Base-by-base conservation (phyloP, 2,797 vertebrate genomes). In the Ceryle rudis region DNA sequence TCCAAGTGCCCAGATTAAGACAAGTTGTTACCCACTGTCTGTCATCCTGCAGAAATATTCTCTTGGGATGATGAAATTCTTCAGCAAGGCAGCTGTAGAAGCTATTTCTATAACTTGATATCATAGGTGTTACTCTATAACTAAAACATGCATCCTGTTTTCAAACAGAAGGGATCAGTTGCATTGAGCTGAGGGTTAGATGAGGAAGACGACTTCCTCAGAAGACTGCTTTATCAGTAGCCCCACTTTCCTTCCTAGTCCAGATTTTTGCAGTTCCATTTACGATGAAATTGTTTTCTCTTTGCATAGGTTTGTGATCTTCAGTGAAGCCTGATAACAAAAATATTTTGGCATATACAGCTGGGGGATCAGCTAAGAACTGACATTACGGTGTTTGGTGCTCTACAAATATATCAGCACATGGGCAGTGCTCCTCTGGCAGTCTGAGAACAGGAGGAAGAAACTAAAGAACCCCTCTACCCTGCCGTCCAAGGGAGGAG, bases 61-160 rank as follows among this genome's bases (percentile, higher is more conserved):
- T 66, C 35, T 22, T 1, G 3, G 26, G 57, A 33, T 2, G 0
- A 47, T 52, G 35, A 66, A 81, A 60, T 66, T 61, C 66, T 61
- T 46, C 58, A 81, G 41, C 29, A 25, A 78, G 49, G 77, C 54
- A 86, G 60, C 35, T 92, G 35, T 37, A 52, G 47, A 78, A 81
- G 69, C 79, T 93, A 58, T 66, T 90, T 88, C 64, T 86, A 11
- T 87, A 69, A 75, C 33, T 51, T 65, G 23, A 1, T 90, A 39
- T 29, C 33, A 28, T 20, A 81, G 60, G 52, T 13, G 5, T 71
- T 92, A 74, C 54, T 61, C 54, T 57, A 4, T 33, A 71, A 88
- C 54, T 77, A 65, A 60, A 86, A 46, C 46, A 39, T 14, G 14
- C 19, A 14, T 54, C 67, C 72, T 25, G 8, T 70, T 66, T 81